phyloP scores from a whole-genome alignment of 2,113 vertebrate species.

The Tragelaphus imberbis region DNA sequence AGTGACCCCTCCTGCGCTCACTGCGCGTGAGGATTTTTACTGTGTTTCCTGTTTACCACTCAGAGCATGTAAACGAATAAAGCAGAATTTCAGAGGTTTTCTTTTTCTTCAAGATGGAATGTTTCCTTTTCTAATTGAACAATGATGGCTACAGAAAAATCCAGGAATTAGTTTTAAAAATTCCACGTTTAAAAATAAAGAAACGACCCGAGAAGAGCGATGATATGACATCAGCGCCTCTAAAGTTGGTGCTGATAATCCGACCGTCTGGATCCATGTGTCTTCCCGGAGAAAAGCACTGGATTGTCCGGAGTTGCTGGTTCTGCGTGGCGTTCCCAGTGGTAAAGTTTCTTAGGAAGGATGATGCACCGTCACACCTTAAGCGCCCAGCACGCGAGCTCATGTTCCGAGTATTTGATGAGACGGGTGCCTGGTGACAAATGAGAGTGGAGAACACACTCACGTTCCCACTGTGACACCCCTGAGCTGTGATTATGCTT shows the following conservation, averaged over 20 bases:
- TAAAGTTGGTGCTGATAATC: rapidly evolving
- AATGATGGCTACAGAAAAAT: not conserved
- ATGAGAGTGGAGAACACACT: rapidly evolving
- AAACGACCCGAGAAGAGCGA: rapidly evolving
- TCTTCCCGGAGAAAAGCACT: no score
- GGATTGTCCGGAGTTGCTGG: rapidly evolving
- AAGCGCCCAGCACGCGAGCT: rapidly evolving
- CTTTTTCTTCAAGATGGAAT: not conserved
- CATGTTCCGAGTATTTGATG: not conserved
- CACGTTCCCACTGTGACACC: no score
- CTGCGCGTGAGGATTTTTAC: rapidly evolving
- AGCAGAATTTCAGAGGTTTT: not conserved
- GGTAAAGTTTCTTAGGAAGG: not conserved
- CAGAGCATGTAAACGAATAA: no score
- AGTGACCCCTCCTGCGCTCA: no score
- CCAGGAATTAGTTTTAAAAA: not conserved
- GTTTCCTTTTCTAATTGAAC: not conserved
- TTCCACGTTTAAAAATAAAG: not conserved
- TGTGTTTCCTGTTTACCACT: not conserved
- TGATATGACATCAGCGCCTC: rapidly evolving
- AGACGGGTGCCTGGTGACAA: rapidly evolving
- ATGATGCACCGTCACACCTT: rapidly evolving
- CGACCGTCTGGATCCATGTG: rapidly evolving
- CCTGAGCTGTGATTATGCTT: rapidly evolving
- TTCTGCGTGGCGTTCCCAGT: not conserved